Evolutionary conservation across 2,113 vertebrate species (phyloP).

Genomic region (Bubalus kerabau): DNA sequence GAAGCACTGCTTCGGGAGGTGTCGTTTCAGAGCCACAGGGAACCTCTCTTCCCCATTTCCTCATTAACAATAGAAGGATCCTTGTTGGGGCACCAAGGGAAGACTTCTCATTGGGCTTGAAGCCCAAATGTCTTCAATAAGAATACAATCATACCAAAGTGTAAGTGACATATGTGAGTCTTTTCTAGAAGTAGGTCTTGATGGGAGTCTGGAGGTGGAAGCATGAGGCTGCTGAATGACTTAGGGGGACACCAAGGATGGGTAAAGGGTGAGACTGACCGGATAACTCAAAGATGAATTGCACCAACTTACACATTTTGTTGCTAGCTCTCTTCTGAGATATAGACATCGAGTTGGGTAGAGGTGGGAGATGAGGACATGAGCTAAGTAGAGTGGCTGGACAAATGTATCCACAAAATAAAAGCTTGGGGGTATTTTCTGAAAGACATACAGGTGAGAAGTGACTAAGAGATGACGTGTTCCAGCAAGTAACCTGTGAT

Average conservation of each 20-base stretch:
- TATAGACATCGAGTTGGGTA: background rate
- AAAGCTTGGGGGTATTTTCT: background rate
- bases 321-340: background rate
- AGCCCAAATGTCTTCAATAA: background rate
- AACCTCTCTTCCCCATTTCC: background rate
- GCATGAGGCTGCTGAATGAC: background rate
- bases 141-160: background rate
- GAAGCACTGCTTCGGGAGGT: background rate
- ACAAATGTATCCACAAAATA: background rate
- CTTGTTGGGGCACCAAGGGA: background rate
- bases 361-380: background rate
- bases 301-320: background rate
- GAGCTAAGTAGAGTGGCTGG: background rate
- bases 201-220: background rate
- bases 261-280: background rate
- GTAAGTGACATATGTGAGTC: background rate
- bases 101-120: background rate
- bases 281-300: background rate
- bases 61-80: background rate
- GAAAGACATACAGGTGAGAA: background rate
- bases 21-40: background rate
- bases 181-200: background rate
- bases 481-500: background rate
- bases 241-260: background rate
- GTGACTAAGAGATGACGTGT: background rate